phyloP scores from a whole-genome alignment of 2,113 vertebrate species.

The Panthera leo region DNA sequence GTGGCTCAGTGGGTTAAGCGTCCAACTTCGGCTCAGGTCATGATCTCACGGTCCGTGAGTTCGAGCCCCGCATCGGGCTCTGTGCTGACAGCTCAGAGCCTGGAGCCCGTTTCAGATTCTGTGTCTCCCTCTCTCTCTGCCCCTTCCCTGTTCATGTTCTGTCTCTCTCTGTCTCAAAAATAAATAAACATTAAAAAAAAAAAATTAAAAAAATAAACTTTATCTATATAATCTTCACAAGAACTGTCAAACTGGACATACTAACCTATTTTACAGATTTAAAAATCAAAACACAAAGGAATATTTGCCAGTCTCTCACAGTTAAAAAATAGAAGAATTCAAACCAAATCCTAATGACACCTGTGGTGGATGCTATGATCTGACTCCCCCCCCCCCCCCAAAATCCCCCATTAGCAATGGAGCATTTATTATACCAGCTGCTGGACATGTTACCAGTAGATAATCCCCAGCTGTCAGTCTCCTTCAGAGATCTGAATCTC shows the following conservation, averaged over 20 bases:
- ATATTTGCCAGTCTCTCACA: neutral
- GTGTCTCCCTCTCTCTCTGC: too few relatives aligned
- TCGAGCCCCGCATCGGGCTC: too few relatives aligned
- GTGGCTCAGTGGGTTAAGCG: too few relatives aligned
- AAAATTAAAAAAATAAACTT: neutral
- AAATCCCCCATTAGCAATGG: neutral
- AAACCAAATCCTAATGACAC: neutral
- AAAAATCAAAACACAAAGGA: slow-evolving; percentile 6
- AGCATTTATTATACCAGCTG: neutral
- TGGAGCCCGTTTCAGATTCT: too few relatives aligned
- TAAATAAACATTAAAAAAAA: too few relatives aligned
- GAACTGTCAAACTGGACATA: slow-evolving; percentile 9
- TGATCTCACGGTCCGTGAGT: too few relatives aligned
- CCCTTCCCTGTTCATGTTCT: too few relatives aligned
- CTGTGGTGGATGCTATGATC: neutral
- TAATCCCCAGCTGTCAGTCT: neutral
- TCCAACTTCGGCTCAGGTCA: too few relatives aligned
- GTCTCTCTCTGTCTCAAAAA: too few relatives aligned
- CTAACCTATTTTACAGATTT: slow-evolving; percentile 21
- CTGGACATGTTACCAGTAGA: neutral
- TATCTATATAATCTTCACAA: neutral
- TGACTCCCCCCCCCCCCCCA: neutral
- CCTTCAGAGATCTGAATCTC: neutral
- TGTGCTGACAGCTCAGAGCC: too few relatives aligned
- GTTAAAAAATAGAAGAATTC: neutral